These are phyloP conservation scores for Tolypeutes matacus DNA, from an alignment of 2,797 vertebrate species.

Conservation along the genomic window DNA sequence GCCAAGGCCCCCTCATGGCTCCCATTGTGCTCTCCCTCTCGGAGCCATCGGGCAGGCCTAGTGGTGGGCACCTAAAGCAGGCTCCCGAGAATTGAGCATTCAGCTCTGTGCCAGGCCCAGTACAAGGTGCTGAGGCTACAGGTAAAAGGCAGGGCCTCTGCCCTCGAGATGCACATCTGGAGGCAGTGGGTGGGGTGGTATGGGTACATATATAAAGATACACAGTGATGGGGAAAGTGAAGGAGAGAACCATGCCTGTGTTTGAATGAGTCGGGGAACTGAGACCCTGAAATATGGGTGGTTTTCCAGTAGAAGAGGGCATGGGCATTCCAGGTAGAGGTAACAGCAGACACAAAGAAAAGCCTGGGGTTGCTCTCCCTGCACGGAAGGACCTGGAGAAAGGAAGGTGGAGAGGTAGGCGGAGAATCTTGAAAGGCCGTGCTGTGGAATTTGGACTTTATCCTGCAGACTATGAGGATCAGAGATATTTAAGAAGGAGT, in stretches of 20 bases:
- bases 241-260: not conserved
- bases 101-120: not conserved
- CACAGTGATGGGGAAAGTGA: not conserved
- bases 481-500: not conserved
- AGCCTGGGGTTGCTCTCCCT: not conserved
- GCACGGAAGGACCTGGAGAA: not conserved
- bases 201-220: rapidly evolving
- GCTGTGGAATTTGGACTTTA: not conserved
- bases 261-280: not conserved
- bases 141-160: not conserved
- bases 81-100: not conserved
- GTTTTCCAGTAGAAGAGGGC: not conserved
- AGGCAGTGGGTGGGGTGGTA: too few relatives aligned
- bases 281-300: not conserved
- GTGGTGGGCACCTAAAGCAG: not conserved
- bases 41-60: not conserved
- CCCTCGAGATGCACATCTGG: not conserved
- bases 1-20: not conserved
- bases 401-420: not conserved
- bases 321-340: not conserved
- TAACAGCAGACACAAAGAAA: not conserved
- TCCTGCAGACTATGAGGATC: not conserved
- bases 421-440: not conserved
- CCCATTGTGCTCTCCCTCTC: not conserved
- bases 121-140: not conserved